Evolutionary conservation across 2,888 invertebrate genomes (phyloP).

Genomic region (Eupithecia subfuscata): DNA sequence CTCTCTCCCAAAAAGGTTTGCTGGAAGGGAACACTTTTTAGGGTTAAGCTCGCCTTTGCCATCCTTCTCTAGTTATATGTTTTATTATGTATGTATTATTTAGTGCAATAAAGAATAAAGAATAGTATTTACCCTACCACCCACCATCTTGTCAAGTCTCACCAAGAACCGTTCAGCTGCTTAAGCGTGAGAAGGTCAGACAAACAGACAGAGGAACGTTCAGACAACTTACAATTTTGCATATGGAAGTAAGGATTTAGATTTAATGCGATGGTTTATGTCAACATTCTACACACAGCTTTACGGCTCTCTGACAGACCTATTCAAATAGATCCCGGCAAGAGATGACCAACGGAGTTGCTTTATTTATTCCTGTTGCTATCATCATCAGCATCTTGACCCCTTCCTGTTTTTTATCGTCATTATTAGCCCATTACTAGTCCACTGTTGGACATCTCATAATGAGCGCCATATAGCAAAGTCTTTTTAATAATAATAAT

Average conservation of each 20-base stretch:
- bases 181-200: not conserved
- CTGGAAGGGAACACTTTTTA: too few species aligned
- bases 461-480: too few species aligned
- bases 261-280: not conserved
- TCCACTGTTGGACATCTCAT: too few species aligned
- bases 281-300: slow-evolving; percentile 18
- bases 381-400: slow-evolving; percentile 1
- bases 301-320: slow-evolving; percentile 45
- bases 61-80: too few species aligned
- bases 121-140: too few species aligned
- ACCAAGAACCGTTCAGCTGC: not conserved
- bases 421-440: too few species aligned
- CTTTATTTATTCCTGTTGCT: slow-evolving; percentile 52
- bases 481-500: too few species aligned
- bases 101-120: too few species aligned
- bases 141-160: not conserved
- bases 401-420: not conserved
- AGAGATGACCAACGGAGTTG: slow-evolving; percentile 47
- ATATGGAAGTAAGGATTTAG: not conserved
- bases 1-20: too few species aligned
- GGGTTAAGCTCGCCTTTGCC: too few species aligned
- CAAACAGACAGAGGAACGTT: not conserved
- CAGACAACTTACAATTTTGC: not conserved
- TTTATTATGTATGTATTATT: too few species aligned
- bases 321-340: slow-evolving; percentile 62